These are phyloP conservation scores for Amblyopsis rosae DNA, from an alignment of 2,113 vertebrate genomes.

Conservation along the genomic window DNA sequence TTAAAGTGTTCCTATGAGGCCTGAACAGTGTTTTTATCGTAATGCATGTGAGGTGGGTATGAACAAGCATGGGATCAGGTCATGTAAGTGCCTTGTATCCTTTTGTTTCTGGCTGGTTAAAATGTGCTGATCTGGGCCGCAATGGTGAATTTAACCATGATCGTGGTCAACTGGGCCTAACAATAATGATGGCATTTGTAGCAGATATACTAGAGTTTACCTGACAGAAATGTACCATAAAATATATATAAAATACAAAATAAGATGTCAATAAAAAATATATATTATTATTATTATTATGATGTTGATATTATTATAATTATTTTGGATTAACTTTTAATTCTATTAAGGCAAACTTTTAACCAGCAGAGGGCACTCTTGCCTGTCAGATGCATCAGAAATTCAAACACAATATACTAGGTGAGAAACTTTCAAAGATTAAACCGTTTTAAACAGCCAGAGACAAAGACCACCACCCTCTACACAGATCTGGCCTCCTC, in stretches of 20 bases:
- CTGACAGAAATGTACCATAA: not conserved
- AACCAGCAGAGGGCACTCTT: constrained; percentile 8
- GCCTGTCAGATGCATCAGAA: no score
- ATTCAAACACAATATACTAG: no score
- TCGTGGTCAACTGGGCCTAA: not conserved
- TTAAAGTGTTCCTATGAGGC: constrained; percentile 36
- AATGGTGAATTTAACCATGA: not conserved
- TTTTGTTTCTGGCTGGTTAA: constrained; percentile 67
- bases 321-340: no score
- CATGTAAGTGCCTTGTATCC: constrained; percentile 12
- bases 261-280: no score
- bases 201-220: not conserved
- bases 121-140: constrained; percentile 8
- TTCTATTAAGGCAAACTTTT: not conserved
- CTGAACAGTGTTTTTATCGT: constrained; percentile 10
- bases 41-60: not conserved
- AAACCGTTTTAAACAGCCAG: constrained; percentile 62
- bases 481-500: constrained; percentile 27
- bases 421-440: no score
- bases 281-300: no score
- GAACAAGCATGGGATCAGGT: constrained; percentile 3
- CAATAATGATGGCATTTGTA: not conserved
- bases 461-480: constrained; percentile 58
- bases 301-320: no score
- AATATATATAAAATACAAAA: not conserved